phyloP scores from a whole-genome alignment of 92 coral and sea anemone genomes.

The Micromussa lordhowensis region DNA sequence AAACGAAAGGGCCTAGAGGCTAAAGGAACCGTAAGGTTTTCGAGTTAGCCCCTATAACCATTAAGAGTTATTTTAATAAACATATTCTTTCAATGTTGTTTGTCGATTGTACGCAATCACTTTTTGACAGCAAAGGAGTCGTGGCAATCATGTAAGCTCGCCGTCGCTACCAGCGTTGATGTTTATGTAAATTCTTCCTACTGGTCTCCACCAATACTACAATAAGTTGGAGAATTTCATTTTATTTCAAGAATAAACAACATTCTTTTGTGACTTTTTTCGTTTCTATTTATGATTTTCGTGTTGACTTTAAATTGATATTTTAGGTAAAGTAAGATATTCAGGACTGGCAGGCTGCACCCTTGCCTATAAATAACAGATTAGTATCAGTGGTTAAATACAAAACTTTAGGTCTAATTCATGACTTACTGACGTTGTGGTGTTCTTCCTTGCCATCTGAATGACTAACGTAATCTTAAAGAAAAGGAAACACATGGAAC shows the following conservation, averaged over 20 bases:
- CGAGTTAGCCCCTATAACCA: too few relatives aligned
- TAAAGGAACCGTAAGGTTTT: too few relatives aligned
- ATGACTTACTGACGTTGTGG: not conserved
- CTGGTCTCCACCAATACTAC: not conserved
- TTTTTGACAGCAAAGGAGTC: too few relatives aligned
- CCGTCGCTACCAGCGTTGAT: too few relatives aligned
- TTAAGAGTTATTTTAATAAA: too few relatives aligned
- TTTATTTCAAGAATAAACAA: not conserved
- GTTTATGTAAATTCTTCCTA: not conserved
- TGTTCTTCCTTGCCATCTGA: not conserved
- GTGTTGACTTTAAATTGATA: not conserved
- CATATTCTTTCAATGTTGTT: too few relatives aligned
- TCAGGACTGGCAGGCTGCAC: not conserved
- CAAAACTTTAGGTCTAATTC: not conserved
- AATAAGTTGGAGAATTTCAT: not conserved
- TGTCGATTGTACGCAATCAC: too few relatives aligned
- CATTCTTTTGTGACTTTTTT: not conserved
- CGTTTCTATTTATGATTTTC: too few relatives aligned
- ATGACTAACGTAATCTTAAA: constrained; percentile 20
- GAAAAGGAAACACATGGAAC: not conserved
- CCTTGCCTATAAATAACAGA: not conserved
- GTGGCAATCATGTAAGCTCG: not conserved
- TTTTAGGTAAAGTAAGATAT: not conserved
- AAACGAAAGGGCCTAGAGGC: too few relatives aligned
- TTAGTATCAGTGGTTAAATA: too few relatives aligned